A percentile compares a stretch with the other conserved stretches of the same genome.
Evolutionary conservation across 1,140 invertebrate species (phyloP).

Genomic region (Kradibia gibbosae): DNA sequence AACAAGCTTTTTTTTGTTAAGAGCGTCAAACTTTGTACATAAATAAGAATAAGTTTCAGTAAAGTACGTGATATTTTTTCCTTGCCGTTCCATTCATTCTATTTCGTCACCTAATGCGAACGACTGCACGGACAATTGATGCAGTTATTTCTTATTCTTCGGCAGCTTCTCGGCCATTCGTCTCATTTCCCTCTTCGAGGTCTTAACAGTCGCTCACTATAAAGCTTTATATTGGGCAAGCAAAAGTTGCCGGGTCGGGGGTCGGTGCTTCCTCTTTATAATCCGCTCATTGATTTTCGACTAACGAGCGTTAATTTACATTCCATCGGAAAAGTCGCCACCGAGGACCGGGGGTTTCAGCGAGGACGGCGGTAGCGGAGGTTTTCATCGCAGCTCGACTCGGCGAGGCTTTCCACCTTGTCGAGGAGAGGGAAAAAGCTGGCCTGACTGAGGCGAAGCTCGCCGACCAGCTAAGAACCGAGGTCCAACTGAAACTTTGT

Average conservation of each 20-base stretch:
- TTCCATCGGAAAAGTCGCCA: background rate
- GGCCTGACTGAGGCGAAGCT: background rate
- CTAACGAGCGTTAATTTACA: slow-evolving; percentile 46
- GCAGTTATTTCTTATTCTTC: background rate
- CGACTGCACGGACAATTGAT: background rate
- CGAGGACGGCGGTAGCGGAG: background rate
- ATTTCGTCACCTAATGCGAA: background rate
- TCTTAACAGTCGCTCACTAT: background rate
- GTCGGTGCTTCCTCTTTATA: slow-evolving; percentile 29
- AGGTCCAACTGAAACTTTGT: slow-evolving; percentile 44
- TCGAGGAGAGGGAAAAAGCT: background rate
- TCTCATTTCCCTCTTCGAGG: background rate
- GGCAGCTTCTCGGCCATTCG: no score
- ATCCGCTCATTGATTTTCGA: slow-evolving; percentile 42
- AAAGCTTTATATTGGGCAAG: background rate
- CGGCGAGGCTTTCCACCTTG: background rate
- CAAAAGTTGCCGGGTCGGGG: slow-evolving; percentile 22
- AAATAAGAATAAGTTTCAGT: slow-evolving; percentile 30
- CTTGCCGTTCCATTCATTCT: background rate
- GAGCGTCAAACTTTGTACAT: slow-evolving; percentile 4
- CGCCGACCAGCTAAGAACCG: slow-evolving; percentile 18
- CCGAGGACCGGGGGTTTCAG: slow-evolving; percentile 25
- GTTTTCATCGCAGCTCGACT: background rate
- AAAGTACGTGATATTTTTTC: background rate
- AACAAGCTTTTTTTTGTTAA: background rate